Base-by-base conservation (phyloP, 2,113 vertebrate species). In the Hemiscyllium ocellatum region DNA sequence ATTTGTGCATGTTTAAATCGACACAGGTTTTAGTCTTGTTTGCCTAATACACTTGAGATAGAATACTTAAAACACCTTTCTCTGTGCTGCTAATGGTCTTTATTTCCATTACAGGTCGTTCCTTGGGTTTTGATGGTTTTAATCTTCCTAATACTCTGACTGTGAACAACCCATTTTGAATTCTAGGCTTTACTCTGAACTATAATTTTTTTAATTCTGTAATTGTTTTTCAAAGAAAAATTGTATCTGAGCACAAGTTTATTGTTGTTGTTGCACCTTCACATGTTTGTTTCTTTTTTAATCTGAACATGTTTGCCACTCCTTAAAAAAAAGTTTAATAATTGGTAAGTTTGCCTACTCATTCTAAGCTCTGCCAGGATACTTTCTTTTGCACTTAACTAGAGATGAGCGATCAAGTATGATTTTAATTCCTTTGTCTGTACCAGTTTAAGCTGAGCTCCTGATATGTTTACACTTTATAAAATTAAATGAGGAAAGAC, bases 41-140 rank as follows among this genome's bases (percentile, higher is more conserved):
- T 22, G n/a, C 5, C 7, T 93, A 33, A 66, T 93, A 61, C 94
- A 72, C 68, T 50, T 29, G 42, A 13, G 66, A 95, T 24, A 76
- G 68, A 72, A 95, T 94, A 13, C 22, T 42, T 26, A 37, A 29
- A 1, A 24, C 20, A 24, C 69, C 7, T 6, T 66, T 94, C 65
- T 4, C 13, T 3, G 5, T 29, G n/a, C 26, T 72, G 8, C 33
- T 52, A 52, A 95, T 29, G 42, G 86, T 61, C 70, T 95, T 95
- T 72, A 29, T 50, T 52, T 94, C 56, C 24, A 37, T 91, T 91
- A 12, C 29, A 95, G 94, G 91, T 70, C 91, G 47, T 22, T 94
- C 91, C 37, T 47, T 42, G 91, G 69, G 26, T 72, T 72, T 95
- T 52, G 69, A 72, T 52, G 93, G 68, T 37, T 95, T 95, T 70